phyloP scores from a whole-genome alignment of 2,888 invertebrate genomes.

The Drosophila tanythrix region DNA sequence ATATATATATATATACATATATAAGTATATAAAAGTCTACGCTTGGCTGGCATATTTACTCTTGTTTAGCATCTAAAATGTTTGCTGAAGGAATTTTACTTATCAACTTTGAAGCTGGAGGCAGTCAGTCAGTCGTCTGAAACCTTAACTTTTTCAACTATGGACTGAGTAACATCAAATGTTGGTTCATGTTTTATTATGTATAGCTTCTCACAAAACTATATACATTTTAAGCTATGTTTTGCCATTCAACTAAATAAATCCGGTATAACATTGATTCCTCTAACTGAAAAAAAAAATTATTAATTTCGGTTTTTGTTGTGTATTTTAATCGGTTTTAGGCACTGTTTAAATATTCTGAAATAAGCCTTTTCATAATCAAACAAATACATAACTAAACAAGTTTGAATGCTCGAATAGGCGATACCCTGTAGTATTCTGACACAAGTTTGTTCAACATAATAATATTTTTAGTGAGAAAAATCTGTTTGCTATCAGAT shows the following conservation, averaged over 20 bases:
- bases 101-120: conserved; percentile 21
- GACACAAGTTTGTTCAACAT: too few relatives aligned
- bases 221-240: background rate
- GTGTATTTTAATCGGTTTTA: too few relatives aligned
- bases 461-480: too few relatives aligned
- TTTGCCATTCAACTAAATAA: background rate
- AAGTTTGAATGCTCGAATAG: too few relatives aligned
- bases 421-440: too few relatives aligned
- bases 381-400: too few relatives aligned
- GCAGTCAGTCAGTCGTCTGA: conserved; percentile 2
- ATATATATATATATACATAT: background rate
- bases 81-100: conserved; percentile 28
- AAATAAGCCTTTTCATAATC: too few relatives aligned
- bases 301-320: too few relatives aligned
- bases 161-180: background rate
- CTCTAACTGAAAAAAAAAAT: too few relatives aligned
- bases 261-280: too few relatives aligned
- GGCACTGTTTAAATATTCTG: too few relatives aligned
- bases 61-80: conserved; percentile 34
- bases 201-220: background rate
- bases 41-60: conserved; percentile 18
- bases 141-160: background rate
- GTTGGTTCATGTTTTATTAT: background rate
- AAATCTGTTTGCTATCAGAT: too few relatives aligned
- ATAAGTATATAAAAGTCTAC: background rate